Evolutionary conservation across 2,797 vertebrate genomes (phyloP).

Genomic region (Lutjanus argentimaculatus): DNA sequence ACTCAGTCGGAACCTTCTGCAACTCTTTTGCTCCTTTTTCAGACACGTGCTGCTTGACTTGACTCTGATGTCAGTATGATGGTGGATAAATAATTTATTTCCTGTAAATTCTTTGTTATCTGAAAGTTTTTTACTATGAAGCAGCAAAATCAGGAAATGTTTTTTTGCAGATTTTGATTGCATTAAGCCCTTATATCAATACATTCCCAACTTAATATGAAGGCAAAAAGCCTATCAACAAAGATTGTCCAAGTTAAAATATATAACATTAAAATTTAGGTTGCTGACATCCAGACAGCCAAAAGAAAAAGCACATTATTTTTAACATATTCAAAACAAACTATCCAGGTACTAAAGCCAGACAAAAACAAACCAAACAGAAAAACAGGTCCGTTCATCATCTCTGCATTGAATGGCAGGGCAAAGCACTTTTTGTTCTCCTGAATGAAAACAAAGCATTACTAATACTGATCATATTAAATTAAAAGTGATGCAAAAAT

Average conservation of each 20-base stretch:
- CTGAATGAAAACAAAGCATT: background rate
- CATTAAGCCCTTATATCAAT: background rate
- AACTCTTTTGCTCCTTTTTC: no score
- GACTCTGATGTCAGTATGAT: no score
- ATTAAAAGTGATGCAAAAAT: background rate
- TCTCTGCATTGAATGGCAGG: background rate
- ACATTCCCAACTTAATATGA: background rate
- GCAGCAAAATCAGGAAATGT: no score
- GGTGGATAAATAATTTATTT: no score
- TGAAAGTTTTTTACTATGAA: no score
- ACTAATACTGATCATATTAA: background rate
- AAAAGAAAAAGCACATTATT: background rate
- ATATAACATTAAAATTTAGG: background rate
- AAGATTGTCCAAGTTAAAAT: background rate
- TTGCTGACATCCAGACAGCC: background rate
- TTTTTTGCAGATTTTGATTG: background rate
- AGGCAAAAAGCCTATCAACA: background rate
- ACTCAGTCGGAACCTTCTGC: no score
- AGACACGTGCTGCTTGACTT: no score
- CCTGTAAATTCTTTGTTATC: no score
- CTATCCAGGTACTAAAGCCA: background rate
- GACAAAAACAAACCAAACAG: background rate
- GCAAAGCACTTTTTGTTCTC: background rate
- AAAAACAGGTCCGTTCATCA: constrained; percentile 1
- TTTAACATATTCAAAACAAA: background rate